Conservation (phyloP, 2,113 vertebrate genomes). For the Semnornis frantzii region DNA sequence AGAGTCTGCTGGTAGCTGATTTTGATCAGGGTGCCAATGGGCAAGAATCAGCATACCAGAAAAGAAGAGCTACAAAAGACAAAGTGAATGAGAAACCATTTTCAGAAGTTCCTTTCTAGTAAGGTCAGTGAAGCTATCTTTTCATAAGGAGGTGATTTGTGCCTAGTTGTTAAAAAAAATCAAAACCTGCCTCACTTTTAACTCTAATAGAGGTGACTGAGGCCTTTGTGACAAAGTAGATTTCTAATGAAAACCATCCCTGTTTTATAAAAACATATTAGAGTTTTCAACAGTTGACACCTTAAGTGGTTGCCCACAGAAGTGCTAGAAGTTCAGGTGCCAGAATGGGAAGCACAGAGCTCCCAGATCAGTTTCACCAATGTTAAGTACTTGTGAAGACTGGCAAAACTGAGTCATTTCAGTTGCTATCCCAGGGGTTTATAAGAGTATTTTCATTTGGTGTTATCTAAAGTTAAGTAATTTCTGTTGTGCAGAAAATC, state of each 20-base stretch:
- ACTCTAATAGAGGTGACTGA: not conserved
- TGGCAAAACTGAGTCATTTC: not conserved
- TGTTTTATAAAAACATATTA: not conserved
- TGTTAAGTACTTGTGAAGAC: not conserved
- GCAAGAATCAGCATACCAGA: slow-evolving; percentile 26
- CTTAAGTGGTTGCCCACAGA: not conserved
- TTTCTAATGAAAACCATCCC: not conserved
- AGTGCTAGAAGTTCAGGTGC: slow-evolving; percentile 3
- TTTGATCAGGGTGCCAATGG: slow-evolving; percentile 29
- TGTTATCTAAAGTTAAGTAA: not conserved
- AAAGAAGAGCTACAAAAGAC: slow-evolving; percentile 7
- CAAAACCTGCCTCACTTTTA: not conserved
- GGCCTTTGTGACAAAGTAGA: not conserved
- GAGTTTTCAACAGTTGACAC: not conserved
- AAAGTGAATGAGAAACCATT: not conserved
- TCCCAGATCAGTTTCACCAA: slow-evolving; percentile 3
- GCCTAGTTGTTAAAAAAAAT: not conserved
- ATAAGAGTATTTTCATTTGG: not conserved
- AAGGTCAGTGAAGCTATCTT: not conserved
- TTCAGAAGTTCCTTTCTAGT: not conserved
- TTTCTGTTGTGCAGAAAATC: not conserved
- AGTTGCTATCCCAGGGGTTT: not conserved
- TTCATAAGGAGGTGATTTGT: not conserved
- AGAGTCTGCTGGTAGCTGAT: slow-evolving; percentile 1
- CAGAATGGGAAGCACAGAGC: slow-evolving; percentile 1